Evolutionary conservation across 92 coral and sea anemone species (phyloP), one percentile per base, ranked within the genome.

Genomic region (Palythoa grandis): DNA sequence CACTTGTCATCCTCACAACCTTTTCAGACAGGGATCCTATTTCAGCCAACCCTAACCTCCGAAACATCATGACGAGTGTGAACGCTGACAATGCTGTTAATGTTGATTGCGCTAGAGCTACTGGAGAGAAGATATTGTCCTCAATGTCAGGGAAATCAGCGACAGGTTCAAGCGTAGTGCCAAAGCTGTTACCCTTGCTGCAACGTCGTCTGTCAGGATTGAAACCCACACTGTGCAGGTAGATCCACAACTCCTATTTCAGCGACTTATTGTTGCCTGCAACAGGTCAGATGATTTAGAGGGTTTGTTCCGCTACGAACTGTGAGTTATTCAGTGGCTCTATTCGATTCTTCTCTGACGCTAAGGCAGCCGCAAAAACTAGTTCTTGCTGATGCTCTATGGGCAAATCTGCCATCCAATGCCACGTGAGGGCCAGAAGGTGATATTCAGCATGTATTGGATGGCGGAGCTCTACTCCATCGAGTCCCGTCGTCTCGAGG

Each of bases 111-210:
- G 60, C 60, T 54, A 54, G 60, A 54, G 14, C 15, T 54, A 54
- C 7, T 54, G 70, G 70, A 22, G 70, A 65, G 70, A 65, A 65
- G 29, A 22, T 77, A 13, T 77, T 50, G 63, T 29, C 8, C 17
- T 77, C 83, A 7, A 77, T 77, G 83, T 39, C 35, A 29, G 35
- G 35, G 35, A 29, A 29, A 29, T 29, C 54, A 17, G n/a, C n/a
- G 56, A 20, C 69, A 71, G 67, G 65, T 83, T 90, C 7, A 77
- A 77, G 78, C 72, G 87, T 1, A 78, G 56, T 71, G 72, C 75
- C 24, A 82, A 90, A 17, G 79, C 86, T 2, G 82, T 87, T 17
- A 87, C 92, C 14, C 35, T 87, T 5, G 35, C 61, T 39, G 43
- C 83, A 13, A 39, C 9, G 52, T 86, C 92, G 53, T 43, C 86